Evolutionary conservation across 1,140 invertebrate genomes (phyloP).

Genomic region (Aphaenogaster rudis): DNA sequence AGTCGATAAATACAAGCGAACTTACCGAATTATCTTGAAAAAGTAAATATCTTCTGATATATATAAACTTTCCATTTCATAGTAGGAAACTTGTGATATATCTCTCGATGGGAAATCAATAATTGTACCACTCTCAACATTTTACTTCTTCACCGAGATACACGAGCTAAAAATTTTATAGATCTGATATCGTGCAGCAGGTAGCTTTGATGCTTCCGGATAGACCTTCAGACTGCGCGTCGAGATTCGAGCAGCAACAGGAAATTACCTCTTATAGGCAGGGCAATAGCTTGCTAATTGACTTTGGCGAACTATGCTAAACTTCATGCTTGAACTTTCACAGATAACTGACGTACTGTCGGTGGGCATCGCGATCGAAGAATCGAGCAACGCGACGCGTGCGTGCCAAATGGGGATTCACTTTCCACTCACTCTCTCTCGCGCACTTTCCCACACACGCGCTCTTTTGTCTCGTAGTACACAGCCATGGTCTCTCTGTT

Average conservation of each 20-base stretch:
- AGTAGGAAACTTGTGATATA: neutral
- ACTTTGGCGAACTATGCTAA: constrained; percentile 57
- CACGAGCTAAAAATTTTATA: neutral
- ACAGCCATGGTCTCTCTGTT: constrained; percentile 15
- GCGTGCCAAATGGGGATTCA: constrained; percentile 38
- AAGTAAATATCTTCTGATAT: neutral
- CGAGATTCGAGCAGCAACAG: constrained; percentile 33
- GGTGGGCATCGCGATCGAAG: constrained; percentile 37
- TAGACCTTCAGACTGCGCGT: neutral
- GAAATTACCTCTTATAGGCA: constrained; percentile 53
- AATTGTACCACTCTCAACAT: neutral
- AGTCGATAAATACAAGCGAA: constrained; percentile 5
- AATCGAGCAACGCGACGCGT: neutral
- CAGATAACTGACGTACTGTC: constrained; percentile 27
- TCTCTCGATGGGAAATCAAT: neutral
- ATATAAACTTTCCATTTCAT: neutral
- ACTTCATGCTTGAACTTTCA: constrained; percentile 43
- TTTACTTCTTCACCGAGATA: neutral
- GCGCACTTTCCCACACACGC: neutral
- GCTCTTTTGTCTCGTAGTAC: neutral
- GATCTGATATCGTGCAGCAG: constrained; percentile 17
- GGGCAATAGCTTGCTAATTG: constrained; percentile 41
- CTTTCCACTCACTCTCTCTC: constrained; percentile 9
- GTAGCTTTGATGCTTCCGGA: neutral
- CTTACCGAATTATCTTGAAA: neutral